Conservation (phyloP, 2,113 vertebrate species). For the Delphinapterus leucas region DNA sequence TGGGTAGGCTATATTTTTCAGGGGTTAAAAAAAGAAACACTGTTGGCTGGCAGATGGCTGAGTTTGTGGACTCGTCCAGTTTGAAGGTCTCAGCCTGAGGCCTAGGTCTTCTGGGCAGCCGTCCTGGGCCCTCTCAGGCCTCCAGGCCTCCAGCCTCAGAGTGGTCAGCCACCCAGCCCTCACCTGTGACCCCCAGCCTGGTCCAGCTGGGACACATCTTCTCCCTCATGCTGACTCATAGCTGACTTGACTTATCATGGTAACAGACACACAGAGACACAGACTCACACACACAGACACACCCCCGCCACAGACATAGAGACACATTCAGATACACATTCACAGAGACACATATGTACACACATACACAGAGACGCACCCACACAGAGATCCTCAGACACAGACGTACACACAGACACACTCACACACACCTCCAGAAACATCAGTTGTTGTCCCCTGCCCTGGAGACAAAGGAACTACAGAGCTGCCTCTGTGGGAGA, state of each 20-base stretch:
- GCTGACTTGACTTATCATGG: background rate
- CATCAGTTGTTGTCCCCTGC: background rate
- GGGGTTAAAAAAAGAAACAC: constrained; percentile 69
- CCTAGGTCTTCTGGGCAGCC: background rate
- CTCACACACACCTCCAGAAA: background rate
- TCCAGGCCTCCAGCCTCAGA: background rate
- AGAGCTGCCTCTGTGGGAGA: background rate
- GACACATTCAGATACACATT: background rate
- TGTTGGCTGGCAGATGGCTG: constrained; percentile 58
- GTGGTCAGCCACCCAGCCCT: background rate
- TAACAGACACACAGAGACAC: background rate
- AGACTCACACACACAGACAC: background rate
- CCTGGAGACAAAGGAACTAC: background rate
- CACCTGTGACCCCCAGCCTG: background rate
- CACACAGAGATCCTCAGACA: background rate
- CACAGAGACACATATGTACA: background rate
- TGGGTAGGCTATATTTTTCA: constrained; percentile 65
- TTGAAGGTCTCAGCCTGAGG: constrained; percentile 34
- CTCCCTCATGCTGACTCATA: background rate
- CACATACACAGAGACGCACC: background rate
- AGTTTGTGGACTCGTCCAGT: background rate
- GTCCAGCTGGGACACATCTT: background rate
- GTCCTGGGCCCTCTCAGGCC: background rate
- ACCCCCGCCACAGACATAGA: background rate
- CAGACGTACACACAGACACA: background rate